phyloP scores from a whole-genome alignment of 2,888 invertebrate species.

The Apodemia zela region DNA sequence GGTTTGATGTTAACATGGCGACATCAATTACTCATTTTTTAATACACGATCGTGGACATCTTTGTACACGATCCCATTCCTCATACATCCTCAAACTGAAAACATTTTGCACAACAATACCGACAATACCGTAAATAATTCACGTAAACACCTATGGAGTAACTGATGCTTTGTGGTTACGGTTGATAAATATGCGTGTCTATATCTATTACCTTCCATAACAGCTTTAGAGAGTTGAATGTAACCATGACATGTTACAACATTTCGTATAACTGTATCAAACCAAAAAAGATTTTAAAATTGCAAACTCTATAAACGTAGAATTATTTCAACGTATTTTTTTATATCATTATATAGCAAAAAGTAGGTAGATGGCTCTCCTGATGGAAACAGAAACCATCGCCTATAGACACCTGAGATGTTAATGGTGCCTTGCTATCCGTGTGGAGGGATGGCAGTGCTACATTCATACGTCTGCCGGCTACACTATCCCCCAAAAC shows the following conservation, averaged over 20 bases:
- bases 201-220: not conserved
- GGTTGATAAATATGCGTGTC: conserved; percentile 43
- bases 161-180: conserved; percentile 44
- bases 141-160: conserved; percentile 39
- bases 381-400: too few species aligned
- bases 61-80: conserved; percentile 23
- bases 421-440: too few species aligned
- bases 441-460: too few species aligned
- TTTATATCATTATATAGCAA: too few species aligned
- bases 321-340: too few species aligned
- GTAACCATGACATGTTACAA: not conserved
- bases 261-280: not conserved
- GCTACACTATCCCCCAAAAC: too few species aligned
- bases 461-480: too few species aligned
- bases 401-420: too few species aligned
- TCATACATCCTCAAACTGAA: conserved; percentile 38
- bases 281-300: not conserved
- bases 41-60: not conserved
- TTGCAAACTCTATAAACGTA: not conserved
- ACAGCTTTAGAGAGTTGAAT: not conserved
- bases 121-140: conserved; percentile 47
- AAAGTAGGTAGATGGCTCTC: too few species aligned
- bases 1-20: too few species aligned
- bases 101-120: conserved; percentile 46
- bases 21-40: not conserved